These are phyloP conservation scores for Megaceryle alcyon DNA, from an alignment of 2,797 vertebrate species.

Conservation along the genomic window DNA sequence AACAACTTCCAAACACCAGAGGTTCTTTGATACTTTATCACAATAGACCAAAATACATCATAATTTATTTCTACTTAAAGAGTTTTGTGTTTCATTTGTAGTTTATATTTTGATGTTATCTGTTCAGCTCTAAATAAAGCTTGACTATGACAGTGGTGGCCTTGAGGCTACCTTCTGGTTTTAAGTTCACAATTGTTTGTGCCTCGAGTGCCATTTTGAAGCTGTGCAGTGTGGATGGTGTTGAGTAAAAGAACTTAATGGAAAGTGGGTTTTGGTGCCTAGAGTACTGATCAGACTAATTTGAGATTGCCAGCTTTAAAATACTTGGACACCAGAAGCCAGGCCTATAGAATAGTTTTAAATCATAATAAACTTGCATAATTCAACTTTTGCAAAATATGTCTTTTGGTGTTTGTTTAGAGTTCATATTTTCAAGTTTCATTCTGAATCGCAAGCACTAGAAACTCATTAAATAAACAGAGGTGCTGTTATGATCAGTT, in stretches of 20 bases:
- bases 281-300: not conserved
- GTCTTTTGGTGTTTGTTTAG: not conserved
- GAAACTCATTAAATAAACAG: not conserved
- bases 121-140: not conserved
- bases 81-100: not conserved
- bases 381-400: not conserved
- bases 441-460: not conserved
- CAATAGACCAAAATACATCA: not conserved
- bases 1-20: not conserved
- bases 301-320: not conserved
- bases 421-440: not conserved
- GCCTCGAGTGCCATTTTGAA: not conserved
- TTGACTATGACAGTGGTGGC: not conserved
- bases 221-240: not conserved
- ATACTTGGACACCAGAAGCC: not conserved
- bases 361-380: not conserved
- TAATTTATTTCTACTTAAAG: not conserved
- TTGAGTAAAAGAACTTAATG: not conserved
- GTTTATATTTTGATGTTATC: not conserved
- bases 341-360: not conserved
- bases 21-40: not conserved
- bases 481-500: not conserved
- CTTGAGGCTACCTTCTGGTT: not conserved
- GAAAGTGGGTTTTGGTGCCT: not conserved
- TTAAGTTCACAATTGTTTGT: slow-evolving; percentile 1